Percentiles rank a stretch among this genome's conserved stretches.
These are phyloP conservation scores for Anomalospiza imberbis DNA, from an alignment of 2,797 vertebrate genomes.

Conservation along the genomic window DNA sequence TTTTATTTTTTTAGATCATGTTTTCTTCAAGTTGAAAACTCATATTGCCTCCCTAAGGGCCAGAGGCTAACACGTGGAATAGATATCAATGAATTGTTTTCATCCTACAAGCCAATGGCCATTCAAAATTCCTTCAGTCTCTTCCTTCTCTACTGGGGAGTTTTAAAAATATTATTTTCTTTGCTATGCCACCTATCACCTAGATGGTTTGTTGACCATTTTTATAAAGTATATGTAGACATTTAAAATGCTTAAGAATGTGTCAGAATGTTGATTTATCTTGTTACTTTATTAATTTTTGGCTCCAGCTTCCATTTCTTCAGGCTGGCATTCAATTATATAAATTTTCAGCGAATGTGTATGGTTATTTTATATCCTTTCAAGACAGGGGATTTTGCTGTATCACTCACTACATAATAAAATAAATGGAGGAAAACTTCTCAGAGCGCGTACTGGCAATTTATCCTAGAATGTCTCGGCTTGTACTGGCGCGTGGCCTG, in stretches of 20 bases:
- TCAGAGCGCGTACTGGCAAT: neutral
- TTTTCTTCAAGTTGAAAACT: conserved; percentile 37
- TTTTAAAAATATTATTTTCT: neutral
- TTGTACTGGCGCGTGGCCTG: conserved; percentile 30
- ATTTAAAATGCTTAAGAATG: neutral
- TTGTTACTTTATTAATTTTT: neutral
- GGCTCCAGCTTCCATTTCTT: neutral
- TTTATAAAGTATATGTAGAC: neutral
- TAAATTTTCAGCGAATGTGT: neutral
- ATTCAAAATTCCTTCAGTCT: neutral
- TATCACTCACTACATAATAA: conserved; percentile 57
- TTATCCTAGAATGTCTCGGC: conserved; percentile 50
- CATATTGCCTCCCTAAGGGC: neutral
- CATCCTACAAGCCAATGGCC: neutral
- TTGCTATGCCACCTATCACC: neutral
- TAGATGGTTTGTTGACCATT: neutral
- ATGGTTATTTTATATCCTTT: neutral
- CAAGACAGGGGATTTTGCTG: conserved; percentile 26
- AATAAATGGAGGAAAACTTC: conserved; percentile 51
- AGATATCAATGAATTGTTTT: conserved; percentile 50
- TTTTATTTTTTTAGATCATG: neutral
- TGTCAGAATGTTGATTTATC: neutral
- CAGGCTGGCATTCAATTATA: neutral
- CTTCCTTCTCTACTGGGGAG: neutral
- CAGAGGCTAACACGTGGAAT: conserved; percentile 35